Base-by-base conservation (phyloP, 2,888 invertebrate species). In the Perithous albicinctus region DNA sequence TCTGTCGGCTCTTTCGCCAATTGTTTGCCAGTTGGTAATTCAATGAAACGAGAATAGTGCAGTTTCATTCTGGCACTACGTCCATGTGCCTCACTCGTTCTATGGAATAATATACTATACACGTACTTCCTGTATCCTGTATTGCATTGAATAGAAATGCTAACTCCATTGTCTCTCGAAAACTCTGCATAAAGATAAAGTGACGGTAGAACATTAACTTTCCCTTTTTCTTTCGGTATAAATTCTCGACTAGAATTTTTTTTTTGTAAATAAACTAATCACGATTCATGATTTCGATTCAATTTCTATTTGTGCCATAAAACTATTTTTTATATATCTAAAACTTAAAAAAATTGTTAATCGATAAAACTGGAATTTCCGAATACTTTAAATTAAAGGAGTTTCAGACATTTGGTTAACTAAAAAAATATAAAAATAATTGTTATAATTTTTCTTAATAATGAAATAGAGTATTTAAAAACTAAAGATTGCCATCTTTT, bases 11-110 rank as follows among this genome's bases (percentile, higher is more conserved):
- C 69, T 82, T 82, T 75, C 26, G 78, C 74, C 74, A 66, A 82
- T 82, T 75, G 82, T 78, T 82, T 66, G 75, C 70, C 23, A 75
- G 56, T 75, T 82, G 56, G 74, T 70, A 59, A 82, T 82, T 78
- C 48, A 78, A 70, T 66, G 69, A 70, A 82, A 70, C 70, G 46
- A 67, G 41, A 38, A 61, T 23, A 41, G 26, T 38, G 18, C 67
- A 51, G 35, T 51, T 51, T 29, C 35, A 77, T 67, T 72, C 29
- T 35, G 29, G 23, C 32, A 48, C 38, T 76, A 20, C n/a, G 15
- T 56, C 12, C 26, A 61, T 12, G 35, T 35, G 26, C 18, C 29
- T 10, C 15, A 5, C 23, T 51, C 26, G 15, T 20, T 29, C 15
- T 15, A 26, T 41, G 26, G 5, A 41, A 41, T 54, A 56, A 70